phyloP scores from a whole-genome alignment of 2,113 vertebrate species.

The Heterochromis multidens region DNA sequence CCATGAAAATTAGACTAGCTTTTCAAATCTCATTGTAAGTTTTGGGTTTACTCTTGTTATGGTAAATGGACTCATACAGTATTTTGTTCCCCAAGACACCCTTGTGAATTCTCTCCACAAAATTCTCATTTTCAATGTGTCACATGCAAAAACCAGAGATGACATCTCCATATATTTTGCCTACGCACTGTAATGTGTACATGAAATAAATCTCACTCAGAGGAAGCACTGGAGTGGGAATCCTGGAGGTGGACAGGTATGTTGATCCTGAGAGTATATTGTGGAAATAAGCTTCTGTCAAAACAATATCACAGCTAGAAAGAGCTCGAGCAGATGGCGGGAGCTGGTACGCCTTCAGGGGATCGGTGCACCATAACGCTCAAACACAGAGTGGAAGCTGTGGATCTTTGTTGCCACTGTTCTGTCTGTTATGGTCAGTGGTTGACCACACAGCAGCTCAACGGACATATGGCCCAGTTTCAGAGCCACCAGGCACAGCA shows the following conservation, averaged over 20 bases:
- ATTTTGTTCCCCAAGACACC: neutral
- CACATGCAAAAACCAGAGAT: constrained; percentile 25
- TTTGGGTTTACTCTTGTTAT: neutral
- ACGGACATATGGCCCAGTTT: constrained; percentile 5
- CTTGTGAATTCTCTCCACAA: neutral
- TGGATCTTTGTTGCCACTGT: neutral
- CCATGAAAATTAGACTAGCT: neutral
- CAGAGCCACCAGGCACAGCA: neutral
- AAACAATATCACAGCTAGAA: constrained; percentile 24
- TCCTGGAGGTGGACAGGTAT: constrained; percentile 62
- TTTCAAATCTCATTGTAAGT: neutral
- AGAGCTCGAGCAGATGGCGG: constrained; percentile 37
- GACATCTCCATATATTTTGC: constrained; percentile 39
- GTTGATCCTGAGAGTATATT: constrained; percentile 30
- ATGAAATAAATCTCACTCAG: constrained; percentile 11
- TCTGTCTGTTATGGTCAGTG: neutral
- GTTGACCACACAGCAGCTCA: constrained; percentile 4
- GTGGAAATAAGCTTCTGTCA: constrained; percentile 51
- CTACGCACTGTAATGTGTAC: constrained; percentile 14
- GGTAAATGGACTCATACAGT: neutral
- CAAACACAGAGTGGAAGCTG: neutral
- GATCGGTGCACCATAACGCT: neutral
- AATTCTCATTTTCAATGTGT: neutral
- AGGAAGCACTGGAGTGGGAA: constrained; percentile 37
- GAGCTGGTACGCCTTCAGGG: neutral